Evolutionary conservation across 2,113 vertebrate genomes (phyloP).

Genomic region (Eira barbara): DNA sequence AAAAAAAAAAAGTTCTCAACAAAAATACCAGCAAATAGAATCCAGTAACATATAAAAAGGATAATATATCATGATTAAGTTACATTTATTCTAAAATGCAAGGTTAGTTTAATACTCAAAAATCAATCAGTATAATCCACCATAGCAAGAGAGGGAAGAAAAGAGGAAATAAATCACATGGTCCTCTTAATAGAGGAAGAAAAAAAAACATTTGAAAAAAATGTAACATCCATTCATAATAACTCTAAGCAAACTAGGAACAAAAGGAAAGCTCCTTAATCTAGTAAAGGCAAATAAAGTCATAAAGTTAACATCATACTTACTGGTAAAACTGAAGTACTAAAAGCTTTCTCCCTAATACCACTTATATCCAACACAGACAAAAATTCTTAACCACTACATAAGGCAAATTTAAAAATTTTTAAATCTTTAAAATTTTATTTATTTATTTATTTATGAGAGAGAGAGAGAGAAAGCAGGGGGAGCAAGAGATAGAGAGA

Average conservation of each 20-base stretch:
- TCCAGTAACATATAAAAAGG: not conserved
- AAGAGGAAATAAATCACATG: not conserved
- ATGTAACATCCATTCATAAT: not conserved
- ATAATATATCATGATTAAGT: not conserved
- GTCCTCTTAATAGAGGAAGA: not conserved
- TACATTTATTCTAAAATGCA: constrained; percentile 43
- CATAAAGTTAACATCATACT: not conserved
- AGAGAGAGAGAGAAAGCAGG: not conserved
- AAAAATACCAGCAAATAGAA: constrained; percentile 26
- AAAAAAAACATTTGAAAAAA: constrained; percentile 27
- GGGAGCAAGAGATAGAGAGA: not conserved
- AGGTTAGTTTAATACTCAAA: constrained; percentile 3
- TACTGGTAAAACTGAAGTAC: not conserved
- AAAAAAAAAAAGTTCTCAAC: not conserved
- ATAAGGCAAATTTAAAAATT: not conserved
- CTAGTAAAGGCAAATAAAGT: not conserved
- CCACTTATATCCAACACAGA: not conserved
- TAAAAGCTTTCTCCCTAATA: not conserved
- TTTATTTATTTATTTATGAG: not conserved
- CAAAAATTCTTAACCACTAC: not conserved
- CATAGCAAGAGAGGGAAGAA: not conserved
- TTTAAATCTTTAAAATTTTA: not conserved
- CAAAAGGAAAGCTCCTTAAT: not conserved
- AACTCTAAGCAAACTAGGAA: constrained; percentile 29
- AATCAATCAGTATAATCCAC: not conserved